Percentiles rank a stretch among this genome's conserved stretches.
These are phyloP conservation scores for Spodoptera frugiperda DNA, from an alignment of 1,140 invertebrate genomes.

Conservation along the genomic window DNA sequence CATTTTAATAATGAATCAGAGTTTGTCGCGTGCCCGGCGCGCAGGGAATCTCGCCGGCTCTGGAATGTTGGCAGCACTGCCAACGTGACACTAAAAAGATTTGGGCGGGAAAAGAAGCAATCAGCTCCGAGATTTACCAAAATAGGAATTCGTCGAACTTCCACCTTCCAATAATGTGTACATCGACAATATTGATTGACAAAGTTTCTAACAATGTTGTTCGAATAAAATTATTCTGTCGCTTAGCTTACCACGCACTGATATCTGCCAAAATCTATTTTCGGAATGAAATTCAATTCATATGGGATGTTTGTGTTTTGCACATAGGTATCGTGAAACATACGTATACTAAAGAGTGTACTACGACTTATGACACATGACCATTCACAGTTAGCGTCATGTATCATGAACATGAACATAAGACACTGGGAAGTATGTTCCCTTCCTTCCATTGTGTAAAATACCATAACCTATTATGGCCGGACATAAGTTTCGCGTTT, in stretches of 20 bases:
- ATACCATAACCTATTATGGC: too few species aligned
- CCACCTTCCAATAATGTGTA: background rate
- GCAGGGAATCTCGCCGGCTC: constrained; percentile 36
- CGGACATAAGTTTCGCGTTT: too few species aligned
- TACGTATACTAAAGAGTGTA: too few species aligned
- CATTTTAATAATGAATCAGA: constrained; percentile 45
- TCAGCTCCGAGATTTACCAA: constrained; percentile 11
- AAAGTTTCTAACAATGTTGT: too few species aligned
- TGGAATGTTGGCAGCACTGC: constrained; percentile 48
- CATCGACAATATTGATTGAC: too few species aligned
- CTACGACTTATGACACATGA: too few species aligned
- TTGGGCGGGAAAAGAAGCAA: background rate
- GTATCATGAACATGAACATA: too few species aligned
- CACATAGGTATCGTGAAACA: too few species aligned
- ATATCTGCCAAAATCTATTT: background rate
- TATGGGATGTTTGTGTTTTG: background rate
- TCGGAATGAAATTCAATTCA: background rate
- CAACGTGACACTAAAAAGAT: constrained; percentile 41
- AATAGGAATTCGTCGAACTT: background rate
- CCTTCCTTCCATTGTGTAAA: too few species aligned
- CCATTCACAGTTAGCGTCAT: too few species aligned
- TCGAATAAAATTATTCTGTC: background rate
- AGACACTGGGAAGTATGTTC: too few species aligned
- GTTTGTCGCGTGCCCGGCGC: constrained; percentile 44
- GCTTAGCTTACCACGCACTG: background rate